These are phyloP conservation scores for Hemistola chrysoprasaria DNA, from an alignment of 2,888 invertebrate genomes.

Conservation along the genomic window DNA sequence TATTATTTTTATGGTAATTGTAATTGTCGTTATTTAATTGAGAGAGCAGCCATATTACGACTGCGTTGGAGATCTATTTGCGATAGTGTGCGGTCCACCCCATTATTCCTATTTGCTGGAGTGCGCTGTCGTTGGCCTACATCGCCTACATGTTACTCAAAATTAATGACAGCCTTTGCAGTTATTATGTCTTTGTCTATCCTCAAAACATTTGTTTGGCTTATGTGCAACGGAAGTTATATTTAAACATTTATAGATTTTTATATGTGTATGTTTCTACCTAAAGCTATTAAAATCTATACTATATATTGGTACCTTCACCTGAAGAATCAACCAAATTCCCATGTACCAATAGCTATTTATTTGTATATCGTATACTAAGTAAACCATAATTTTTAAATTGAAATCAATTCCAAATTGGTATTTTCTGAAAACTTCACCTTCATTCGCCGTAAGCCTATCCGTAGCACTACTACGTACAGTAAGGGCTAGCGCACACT, in stretches of 20 bases:
- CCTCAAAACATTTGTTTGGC: no score
- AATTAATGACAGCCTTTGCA: constrained; percentile 36
- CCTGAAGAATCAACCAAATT: no score
- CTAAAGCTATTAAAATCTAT: no score
- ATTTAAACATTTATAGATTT: no score
- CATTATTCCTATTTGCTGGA: constrained; percentile 65
- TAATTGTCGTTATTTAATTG: constrained; percentile 71
- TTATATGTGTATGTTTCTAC: no score
- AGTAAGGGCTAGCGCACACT: constrained; percentile 56
- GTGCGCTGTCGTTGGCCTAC: constrained; percentile 36
- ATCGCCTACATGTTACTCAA: constrained; percentile 23
- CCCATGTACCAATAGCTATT: no score
- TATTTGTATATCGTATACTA: no score
- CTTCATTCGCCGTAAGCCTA: constrained; percentile 33
- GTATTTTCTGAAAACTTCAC: constrained; percentile 13
- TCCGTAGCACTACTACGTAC: constrained; percentile 10
- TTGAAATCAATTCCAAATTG: no score
- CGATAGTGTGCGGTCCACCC: constrained; percentile 53
- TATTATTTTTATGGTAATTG: constrained; percentile 74
- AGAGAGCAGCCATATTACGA: constrained; percentile 65
- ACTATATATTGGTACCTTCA: no score
- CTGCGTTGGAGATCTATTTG: constrained; percentile 54
- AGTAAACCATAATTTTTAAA: no score
- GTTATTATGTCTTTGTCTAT: no score
- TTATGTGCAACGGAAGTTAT: no score